phyloP scores from a whole-genome alignment of 2,797 vertebrate species.

The Scleropages formosus region DNA sequence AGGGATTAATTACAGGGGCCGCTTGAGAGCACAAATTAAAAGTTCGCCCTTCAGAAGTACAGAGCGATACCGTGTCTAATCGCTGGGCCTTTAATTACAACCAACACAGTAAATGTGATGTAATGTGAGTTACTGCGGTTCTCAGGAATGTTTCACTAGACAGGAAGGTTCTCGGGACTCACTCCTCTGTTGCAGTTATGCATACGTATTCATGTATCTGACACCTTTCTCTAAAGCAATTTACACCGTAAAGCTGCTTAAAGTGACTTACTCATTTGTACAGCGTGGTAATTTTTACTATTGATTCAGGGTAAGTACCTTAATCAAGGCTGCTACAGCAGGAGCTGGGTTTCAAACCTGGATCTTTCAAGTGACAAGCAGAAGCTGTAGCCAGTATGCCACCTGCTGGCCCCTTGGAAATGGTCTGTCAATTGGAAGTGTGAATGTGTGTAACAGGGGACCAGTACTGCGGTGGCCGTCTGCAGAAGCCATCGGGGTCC shows the following conservation, averaged over 20 bases:
- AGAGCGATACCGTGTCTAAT: neutral
- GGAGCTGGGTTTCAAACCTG: too few relatives aligned
- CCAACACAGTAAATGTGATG: neutral
- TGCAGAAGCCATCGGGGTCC: slow-evolving; percentile 82
- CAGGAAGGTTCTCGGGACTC: neutral
- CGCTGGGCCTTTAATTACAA: neutral
- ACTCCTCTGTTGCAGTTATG: too few relatives aligned
- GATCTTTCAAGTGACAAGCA: too few relatives aligned
- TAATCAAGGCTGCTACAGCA: too few relatives aligned
- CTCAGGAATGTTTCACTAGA: neutral
- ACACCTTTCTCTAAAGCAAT: too few relatives aligned
- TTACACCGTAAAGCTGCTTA: too few relatives aligned
- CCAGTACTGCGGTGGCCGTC: slow-evolving; percentile 90
- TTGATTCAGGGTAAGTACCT: too few relatives aligned
- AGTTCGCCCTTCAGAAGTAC: slow-evolving; percentile 33
- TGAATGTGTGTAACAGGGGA: slow-evolving; percentile 71
- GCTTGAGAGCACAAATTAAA: slow-evolving; percentile 30
- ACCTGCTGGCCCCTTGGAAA: slow-evolving; percentile 21
- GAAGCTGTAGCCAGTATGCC: too few relatives aligned
- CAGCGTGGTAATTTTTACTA: too few relatives aligned
- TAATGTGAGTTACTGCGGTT: neutral
- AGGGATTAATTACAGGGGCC: slow-evolving; percentile 33
- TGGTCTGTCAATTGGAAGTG: slow-evolving; percentile 18
- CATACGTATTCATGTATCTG: too few relatives aligned
- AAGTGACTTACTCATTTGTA: too few relatives aligned